phyloP scores from a whole-genome alignment of 2,113 vertebrate genomes.

The Gulo gulo region DNA sequence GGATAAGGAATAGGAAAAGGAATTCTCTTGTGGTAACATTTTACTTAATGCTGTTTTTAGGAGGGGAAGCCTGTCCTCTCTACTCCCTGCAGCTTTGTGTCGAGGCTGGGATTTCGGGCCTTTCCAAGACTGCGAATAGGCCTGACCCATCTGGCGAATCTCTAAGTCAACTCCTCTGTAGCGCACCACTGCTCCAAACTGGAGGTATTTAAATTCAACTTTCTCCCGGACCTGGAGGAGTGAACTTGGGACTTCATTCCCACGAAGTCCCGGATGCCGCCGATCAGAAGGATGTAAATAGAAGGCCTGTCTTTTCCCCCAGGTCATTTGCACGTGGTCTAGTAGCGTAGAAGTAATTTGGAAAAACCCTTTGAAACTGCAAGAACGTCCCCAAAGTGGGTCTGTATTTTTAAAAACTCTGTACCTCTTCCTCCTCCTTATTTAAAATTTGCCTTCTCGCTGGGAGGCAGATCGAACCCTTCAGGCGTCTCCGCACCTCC shows the following conservation, averaged over 20 bases:
- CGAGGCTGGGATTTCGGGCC: neutral
- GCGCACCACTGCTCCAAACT: neutral
- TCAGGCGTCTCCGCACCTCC: neutral
- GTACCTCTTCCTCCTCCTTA: neutral
- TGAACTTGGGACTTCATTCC: neutral
- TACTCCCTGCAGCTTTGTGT: neutral
- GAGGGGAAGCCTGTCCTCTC: neutral
- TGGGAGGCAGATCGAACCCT: neutral
- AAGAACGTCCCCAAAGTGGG: neutral
- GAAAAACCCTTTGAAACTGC: neutral
- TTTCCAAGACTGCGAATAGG: conserved; percentile 9
- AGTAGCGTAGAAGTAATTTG: neutral
- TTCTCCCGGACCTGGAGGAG: neutral
- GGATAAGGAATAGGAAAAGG: neutral
- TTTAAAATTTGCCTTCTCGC: neutral
- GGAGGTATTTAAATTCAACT: neutral
- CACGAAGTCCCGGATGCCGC: neutral
- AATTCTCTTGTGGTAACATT: neutral
- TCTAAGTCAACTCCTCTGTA: neutral
- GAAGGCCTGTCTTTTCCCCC: neutral
- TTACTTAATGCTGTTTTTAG: neutral
- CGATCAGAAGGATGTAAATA: neutral
- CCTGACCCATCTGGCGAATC: neutral
- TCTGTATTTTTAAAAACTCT: conserved; percentile 11
- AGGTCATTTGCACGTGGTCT: neutral